phyloP scores from a whole-genome alignment of 2,797 vertebrate genomes.

The Steatocranus sp. region DNA sequence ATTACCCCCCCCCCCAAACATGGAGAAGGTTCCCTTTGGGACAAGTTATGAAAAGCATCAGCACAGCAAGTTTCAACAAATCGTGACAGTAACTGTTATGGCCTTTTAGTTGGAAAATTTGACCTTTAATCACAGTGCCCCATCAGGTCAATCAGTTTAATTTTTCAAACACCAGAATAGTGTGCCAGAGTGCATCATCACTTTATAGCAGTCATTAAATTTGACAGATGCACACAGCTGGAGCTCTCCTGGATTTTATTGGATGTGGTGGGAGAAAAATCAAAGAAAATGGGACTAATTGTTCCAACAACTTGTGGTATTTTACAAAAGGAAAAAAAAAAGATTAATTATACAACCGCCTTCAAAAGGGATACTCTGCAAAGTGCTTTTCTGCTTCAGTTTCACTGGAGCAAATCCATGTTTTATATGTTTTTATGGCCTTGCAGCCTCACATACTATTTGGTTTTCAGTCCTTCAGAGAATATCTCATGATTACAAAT shows the following conservation, averaged over 20 bases:
- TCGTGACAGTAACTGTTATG: conserved; percentile 35
- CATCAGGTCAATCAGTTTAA: conserved; percentile 52
- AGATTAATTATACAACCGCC: background rate
- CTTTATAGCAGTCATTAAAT: conserved; percentile 23
- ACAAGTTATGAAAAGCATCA: conserved; percentile 12
- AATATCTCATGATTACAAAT: conserved; percentile 17
- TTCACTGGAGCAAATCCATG: background rate
- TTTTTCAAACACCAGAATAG: conserved; percentile 38
- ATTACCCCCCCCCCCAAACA: background rate
- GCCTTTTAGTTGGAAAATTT: conserved; percentile 46
- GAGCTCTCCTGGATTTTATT: conserved; percentile 31
- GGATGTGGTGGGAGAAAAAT: background rate
- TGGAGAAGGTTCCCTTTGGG: background rate
- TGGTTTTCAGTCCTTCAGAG: background rate
- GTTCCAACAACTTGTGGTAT: background rate
- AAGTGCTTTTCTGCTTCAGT: background rate
- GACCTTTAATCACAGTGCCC: conserved; percentile 46
- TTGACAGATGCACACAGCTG: conserved; percentile 51
- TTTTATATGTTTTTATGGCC: background rate
- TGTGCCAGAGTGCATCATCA: conserved; percentile 25
- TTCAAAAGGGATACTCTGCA: background rate
- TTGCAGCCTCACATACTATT: background rate
- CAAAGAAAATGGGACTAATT: background rate
- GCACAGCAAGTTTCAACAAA: background rate
- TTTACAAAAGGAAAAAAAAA: background rate